Conservation (phyloP, 2,797 vertebrate genomes). For the Gymnothorax reevesii region DNA sequence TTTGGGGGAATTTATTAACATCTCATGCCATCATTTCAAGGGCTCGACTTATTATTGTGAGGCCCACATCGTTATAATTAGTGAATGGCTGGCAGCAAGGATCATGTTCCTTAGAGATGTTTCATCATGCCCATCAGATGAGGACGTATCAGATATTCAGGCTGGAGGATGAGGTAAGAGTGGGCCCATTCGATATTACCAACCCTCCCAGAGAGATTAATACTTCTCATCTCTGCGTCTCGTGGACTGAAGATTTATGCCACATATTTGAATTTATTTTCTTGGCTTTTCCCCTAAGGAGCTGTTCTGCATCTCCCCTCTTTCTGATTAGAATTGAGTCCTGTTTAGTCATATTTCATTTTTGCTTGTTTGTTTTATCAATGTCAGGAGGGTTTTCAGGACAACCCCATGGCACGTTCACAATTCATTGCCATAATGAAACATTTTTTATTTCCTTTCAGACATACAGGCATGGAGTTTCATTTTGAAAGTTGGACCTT, state of each 20-base stretch:
- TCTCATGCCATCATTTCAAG: background rate
- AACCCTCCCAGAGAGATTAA: background rate
- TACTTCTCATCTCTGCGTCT: background rate
- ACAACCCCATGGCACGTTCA: background rate
- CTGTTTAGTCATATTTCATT: background rate
- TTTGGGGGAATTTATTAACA: background rate
- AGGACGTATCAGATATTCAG: background rate
- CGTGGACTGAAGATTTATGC: background rate
- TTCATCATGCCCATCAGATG: background rate
- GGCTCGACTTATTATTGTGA: background rate
- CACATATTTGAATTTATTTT: conserved; percentile 1
- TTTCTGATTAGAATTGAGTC: background rate
- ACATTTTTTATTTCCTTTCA: background rate
- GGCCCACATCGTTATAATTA: background rate
- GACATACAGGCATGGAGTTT: background rate
- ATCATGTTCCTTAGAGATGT: background rate
- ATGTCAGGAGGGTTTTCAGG: background rate
- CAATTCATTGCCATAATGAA: background rate
- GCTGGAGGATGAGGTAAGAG: background rate
- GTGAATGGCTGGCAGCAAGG: background rate
- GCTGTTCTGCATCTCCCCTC: background rate
- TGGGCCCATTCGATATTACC: background rate
- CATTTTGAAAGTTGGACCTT: background rate
- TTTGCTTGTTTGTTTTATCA: background rate
- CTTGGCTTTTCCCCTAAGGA: background rate